Evolutionary conservation across 2,113 vertebrate species (phyloP).

Genomic region (Rafetus swinhoei): DNA sequence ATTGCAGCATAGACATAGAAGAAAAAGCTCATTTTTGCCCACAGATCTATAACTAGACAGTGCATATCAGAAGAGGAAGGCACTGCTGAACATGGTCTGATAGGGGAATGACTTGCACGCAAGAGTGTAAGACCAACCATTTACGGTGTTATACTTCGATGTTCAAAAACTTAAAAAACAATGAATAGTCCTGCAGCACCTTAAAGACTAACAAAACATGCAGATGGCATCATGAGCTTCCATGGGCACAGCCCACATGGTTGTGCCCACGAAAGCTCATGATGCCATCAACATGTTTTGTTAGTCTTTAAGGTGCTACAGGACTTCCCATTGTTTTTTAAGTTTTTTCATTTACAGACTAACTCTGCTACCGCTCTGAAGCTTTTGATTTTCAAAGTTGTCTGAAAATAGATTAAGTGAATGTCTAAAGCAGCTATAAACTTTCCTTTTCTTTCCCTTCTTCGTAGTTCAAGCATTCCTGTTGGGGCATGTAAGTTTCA

Average conservation of each 20-base stretch:
- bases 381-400: not conserved
- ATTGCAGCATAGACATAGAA: not conserved
- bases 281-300: too few relatives aligned
- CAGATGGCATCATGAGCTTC: too few relatives aligned
- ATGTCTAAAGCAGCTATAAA: not conserved
- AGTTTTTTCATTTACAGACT: too few relatives aligned
- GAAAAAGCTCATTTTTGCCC: not conserved
- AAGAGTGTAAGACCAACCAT: not conserved
- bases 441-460: not conserved
- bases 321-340: too few relatives aligned
- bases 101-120: not conserved
- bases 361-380: too few relatives aligned
- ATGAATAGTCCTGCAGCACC: too few relatives aligned
- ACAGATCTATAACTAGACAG: not conserved
- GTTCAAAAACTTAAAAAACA: too few relatives aligned
- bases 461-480: constrained; percentile 20
- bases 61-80: not conserved
- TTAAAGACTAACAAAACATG: too few relatives aligned
- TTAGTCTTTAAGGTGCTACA: too few relatives aligned
- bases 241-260: too few relatives aligned
- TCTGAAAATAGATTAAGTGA: not conserved
- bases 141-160: not conserved
- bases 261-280: too few relatives aligned
- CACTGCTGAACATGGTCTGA: not conserved
- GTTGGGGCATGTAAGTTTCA: constrained; percentile 40